These are phyloP conservation scores for Bombus picipes DNA, from an alignment of 1,140 invertebrate species.

Conservation along the genomic window DNA sequence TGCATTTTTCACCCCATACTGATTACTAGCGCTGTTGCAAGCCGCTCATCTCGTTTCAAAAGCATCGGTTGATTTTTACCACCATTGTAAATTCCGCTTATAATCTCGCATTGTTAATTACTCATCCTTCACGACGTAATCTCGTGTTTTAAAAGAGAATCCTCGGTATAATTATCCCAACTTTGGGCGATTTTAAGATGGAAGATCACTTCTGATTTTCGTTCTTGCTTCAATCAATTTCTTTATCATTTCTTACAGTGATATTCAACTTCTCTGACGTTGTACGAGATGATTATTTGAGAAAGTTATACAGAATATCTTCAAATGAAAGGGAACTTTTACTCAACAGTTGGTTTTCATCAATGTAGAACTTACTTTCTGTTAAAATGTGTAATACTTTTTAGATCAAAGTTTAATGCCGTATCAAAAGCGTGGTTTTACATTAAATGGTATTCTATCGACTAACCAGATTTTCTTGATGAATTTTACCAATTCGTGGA, in stretches of 20 bases:
- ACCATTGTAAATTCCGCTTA: background rate
- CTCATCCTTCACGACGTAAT: no score
- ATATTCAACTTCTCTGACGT: background rate
- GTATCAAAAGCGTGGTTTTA: no score
- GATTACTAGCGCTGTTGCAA: background rate
- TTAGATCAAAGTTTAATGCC: no score
- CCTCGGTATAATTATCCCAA: background rate
- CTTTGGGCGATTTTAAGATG: background rate
- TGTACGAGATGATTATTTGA: background rate
- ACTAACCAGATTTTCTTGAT: no score
- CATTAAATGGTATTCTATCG: no score
- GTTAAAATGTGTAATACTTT: no score
- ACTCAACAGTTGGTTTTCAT: no score
- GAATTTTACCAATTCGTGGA: no score
- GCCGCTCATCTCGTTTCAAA: conserved; percentile 5
- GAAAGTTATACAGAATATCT: background rate
- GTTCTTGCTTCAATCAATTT: background rate
- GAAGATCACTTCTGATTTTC: no score
- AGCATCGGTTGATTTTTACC: background rate
- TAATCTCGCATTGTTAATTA: background rate
- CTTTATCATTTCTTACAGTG: background rate
- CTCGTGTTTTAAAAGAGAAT: background rate
- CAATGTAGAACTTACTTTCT: no score
- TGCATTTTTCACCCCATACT: conserved; percentile 20
- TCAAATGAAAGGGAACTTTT: no score